A percentile compares a stretch with the other conserved stretches of the same genome.
phyloP scores from a whole-genome alignment of 2,888 invertebrate species.

The Cremastinae sp. region DNA sequence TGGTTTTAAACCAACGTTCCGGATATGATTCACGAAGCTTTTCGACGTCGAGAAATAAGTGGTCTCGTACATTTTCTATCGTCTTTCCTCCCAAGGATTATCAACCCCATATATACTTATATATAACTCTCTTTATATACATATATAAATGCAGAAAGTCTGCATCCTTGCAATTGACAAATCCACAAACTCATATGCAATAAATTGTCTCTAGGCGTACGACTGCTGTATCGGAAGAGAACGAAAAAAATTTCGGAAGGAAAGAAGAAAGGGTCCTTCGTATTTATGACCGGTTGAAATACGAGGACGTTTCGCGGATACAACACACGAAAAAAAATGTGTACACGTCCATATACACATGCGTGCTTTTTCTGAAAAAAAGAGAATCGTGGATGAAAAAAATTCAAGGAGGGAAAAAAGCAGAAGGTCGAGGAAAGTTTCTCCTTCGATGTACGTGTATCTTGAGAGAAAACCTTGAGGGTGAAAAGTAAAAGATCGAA shows the following conservation, averaged over 20 bases:
- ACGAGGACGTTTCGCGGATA: slow-evolving; percentile 53
- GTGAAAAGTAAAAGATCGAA: slow-evolving; percentile 15
- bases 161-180: slow-evolving; percentile 74
- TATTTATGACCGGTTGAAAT: slow-evolving; percentile 70
- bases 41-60: slow-evolving; percentile 66
- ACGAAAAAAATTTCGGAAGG: background rate
- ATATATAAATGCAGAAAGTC: background rate
- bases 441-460: slow-evolving; percentile 13
- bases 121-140: background rate
- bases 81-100: background rate
- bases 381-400: background rate
- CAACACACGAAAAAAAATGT: slow-evolving; percentile 31
- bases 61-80: slow-evolving; percentile 47
- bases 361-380: background rate
- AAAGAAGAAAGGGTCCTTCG: slow-evolving; percentile 65
- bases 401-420: background rate
- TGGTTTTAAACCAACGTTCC: slow-evolving; percentile 18
- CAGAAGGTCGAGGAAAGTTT: slow-evolving; percentile 4
- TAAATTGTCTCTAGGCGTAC: slow-evolving; percentile 71
- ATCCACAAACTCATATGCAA: slow-evolving; percentile 78
- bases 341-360: slow-evolving; percentile 1
- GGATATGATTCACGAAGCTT: slow-evolving; percentile 67
- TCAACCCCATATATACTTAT: background rate
- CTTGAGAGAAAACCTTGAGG: slow-evolving; percentile 16
- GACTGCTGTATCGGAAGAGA: slow-evolving; percentile 60